Evolutionary conservation across 2,888 invertebrate species (phyloP), one percentile per base, ranked within the genome.

Genomic region (Hirtodrosophila duncani): DNA sequence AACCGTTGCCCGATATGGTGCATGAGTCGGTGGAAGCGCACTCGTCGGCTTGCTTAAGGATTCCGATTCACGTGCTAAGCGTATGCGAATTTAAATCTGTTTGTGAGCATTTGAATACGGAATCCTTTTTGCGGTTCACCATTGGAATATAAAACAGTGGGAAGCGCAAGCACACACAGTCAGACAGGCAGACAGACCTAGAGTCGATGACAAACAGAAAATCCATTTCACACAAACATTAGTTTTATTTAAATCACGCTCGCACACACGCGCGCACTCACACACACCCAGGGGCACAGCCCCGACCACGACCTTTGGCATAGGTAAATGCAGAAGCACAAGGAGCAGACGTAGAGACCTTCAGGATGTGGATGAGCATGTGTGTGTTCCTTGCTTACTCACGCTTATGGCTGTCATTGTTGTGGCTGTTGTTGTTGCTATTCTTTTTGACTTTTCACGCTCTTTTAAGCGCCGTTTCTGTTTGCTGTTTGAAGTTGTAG

Each of bases 361-460:
- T 8, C n/a, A 46, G 56, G 67, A 63, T 69, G 69, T 72, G 74
- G 64, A 52, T 20, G 27, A 36, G 49, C 64, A 56, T 56, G 58
- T 61, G 49, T 52, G 48, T 59, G 55, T 65, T 34, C 26, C 37
- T 24, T n/a, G n/a, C n/a, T n/a, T n/a, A n/a, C n/a, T n/a, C n/a
- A n/a, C n/a, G n/a, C n/a, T n/a, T n/a, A n/a, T n/a, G n/a, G 33
- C 27, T 42, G 26, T 37, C 51, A 26, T 42, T 49, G 45, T 50
- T 30, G 57, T 42, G 53, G 60, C 41, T 42, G 34, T 56, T 37
- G 48, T 62, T 37, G 61, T 49, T 63, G 51, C 55, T 57, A 55
- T 74, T 62, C 64, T 63, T 65, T 69, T 83, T 85, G 83, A 85
- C 86, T 86, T 84, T 85, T 84, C 81, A 85, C 82, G 86, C 85